These are phyloP conservation scores for Drosophila arizonae DNA, from an alignment of 1,140 invertebrate species.

Conservation along the genomic window DNA sequence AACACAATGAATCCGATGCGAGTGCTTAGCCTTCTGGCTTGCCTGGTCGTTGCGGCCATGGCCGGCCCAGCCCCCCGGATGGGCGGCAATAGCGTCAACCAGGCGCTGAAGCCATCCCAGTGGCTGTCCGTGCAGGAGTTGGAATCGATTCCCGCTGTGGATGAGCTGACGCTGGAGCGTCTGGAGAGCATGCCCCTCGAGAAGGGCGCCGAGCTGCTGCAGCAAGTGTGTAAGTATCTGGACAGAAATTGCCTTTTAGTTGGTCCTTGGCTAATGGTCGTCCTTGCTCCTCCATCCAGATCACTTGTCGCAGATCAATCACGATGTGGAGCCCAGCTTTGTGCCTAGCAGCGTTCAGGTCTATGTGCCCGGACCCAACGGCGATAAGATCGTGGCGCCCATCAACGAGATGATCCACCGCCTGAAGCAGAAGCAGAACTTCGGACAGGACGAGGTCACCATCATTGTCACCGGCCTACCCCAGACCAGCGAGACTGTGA, in stretches of 20 bases:
- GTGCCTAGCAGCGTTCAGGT: slow-evolving; percentile 62
- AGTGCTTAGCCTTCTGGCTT: slow-evolving; percentile 64
- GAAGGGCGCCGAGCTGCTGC: slow-evolving; percentile 64
- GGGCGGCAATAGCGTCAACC: slow-evolving; percentile 53
- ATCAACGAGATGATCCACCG: slow-evolving; percentile 57
- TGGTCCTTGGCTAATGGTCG: background rate
- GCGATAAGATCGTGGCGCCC: slow-evolving; percentile 52
- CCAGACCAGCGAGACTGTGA: slow-evolving; percentile 47
- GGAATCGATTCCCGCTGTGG: slow-evolving; percentile 57
- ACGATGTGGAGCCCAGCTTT: slow-evolving; percentile 63
- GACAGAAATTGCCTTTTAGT: too few species aligned
- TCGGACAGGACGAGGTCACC: slow-evolving; percentile 74
- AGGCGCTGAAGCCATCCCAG: slow-evolving; percentile 65
- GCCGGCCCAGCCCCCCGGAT: slow-evolving; percentile 34
- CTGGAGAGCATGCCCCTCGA: slow-evolving; percentile 70
- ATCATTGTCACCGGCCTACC: slow-evolving; percentile 75
- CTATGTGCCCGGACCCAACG: slow-evolving; percentile 56
- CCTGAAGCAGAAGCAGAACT: slow-evolving; percentile 57
- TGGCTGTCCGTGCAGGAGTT: slow-evolving; percentile 58
- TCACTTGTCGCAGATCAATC: slow-evolving; percentile 66
- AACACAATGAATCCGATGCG: slow-evolving; percentile 65
- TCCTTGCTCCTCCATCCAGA: slow-evolving; percentile 26
- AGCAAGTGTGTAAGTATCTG: slow-evolving; percentile 63
- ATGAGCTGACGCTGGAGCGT: slow-evolving; percentile 63
- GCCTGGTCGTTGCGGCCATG: slow-evolving; percentile 56